Percentiles rank a stretch among this genome's conserved stretches.
phyloP scores from a whole-genome alignment of 2,888 invertebrate species.

The Leptopilina myrica region DNA sequence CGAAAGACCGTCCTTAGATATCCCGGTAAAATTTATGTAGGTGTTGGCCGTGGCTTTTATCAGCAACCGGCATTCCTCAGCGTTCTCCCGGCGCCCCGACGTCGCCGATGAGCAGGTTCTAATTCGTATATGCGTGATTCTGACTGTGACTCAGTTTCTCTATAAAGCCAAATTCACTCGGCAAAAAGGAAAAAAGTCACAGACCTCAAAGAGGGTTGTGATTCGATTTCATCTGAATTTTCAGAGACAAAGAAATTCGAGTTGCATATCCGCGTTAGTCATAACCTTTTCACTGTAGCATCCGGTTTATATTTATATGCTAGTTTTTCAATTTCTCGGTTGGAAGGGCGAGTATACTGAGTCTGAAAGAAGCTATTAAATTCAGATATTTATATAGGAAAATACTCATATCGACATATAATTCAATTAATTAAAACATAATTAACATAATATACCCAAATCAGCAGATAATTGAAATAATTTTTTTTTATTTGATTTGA shows the following conservation, averaged over 20 bases:
- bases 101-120: slow-evolving; percentile 76
- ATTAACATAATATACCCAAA: too few species aligned
- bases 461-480: too few species aligned
- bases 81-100: slow-evolving; percentile 74
- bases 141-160: slow-evolving; percentile 46
- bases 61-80: slow-evolving; percentile 75
- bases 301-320: too few species aligned
- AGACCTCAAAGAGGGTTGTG: slow-evolving; percentile 35
- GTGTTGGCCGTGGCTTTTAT: slow-evolving; percentile 76
- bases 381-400: too few species aligned
- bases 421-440: too few species aligned
- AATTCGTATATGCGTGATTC: slow-evolving; percentile 70
- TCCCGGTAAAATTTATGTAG: slow-evolving; percentile 76
- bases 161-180: slow-evolving; percentile 21
- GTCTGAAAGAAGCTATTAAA: too few species aligned
- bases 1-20: slow-evolving; percentile 71
- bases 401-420: too few species aligned
- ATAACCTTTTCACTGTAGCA: too few species aligned
- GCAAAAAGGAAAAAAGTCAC: neutral
- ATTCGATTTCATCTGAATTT: slow-evolving; percentile 19
- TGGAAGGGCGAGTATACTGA: too few species aligned
- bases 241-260: slow-evolving; percentile 10
- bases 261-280: neutral
- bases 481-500: too few species aligned
- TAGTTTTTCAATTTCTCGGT: too few species aligned